Evolutionary conservation across 53 echinoderm and acorn worm species (phyloP), one percentile per base, ranked within the genome.

Genomic region (Zoroaster sp.): DNA sequence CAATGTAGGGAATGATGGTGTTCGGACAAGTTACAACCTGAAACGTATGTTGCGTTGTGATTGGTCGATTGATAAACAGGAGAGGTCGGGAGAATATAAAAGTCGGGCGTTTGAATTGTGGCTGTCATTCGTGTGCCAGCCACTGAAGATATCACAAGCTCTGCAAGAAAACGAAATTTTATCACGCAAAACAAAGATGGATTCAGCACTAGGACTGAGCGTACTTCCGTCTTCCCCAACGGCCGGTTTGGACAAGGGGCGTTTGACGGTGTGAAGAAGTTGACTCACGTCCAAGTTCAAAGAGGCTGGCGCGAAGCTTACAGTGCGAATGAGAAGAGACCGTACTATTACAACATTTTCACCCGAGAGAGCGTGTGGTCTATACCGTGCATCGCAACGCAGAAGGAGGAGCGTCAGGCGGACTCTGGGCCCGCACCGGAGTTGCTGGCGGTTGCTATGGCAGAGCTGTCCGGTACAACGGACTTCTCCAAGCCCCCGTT

Each of bases 291-390:
- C 49, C 75, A 47, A 47, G 75, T 47, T 2, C 45, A 45, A 11
- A 46, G 49, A 75, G 49, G 75, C 9, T 75, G 75, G 75, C 75
- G 75, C 32, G 49, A 75, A 15, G 28, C 46, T 47, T 47, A 31
- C 75, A 75, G 75, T 35, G 17, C 33, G 9, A 75, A 9, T 4
- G 75, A 75, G 32, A 49, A 75, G 0, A 45, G 75, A 30, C 47
- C 75, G 12, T 75, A 75, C 15, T 75, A 47, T 25, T 75, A 47
- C 49, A 75, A 75, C 46, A 47, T n/a, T n/a, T n/a, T n/a, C n/a
- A n/a, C n/a, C n/a, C n/a, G n/a, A n/a, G n/a, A n/a, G n/a, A n/a
- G n/a, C 10, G 41, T 73, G 49, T 75, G 49, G 75, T 30, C 49
- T 34, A 75, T 75, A 13, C 75, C 75, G 47, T 3, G 12, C 11